Evolutionary conservation across 2,888 invertebrate species (phyloP), one percentile per base, ranked within the genome.

Genomic region (Meandrusa payeni): DNA sequence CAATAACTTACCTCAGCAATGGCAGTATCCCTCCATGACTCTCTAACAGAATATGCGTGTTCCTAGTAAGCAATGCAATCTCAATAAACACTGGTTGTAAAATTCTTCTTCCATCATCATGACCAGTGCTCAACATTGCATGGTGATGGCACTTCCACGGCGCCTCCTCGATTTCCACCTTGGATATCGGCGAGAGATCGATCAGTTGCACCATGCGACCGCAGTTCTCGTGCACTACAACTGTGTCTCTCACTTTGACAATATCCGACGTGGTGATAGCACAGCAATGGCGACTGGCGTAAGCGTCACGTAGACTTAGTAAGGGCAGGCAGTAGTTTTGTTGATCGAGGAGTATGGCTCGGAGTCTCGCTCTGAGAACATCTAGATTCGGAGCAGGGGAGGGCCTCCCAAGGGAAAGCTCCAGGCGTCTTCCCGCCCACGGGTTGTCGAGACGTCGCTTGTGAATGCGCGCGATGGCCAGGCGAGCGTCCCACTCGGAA

Each of bases 391-490:
- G 91, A 0, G 92, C 89, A 0, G 91, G 89, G 3, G 89, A 89
- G 2, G 89, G 90, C 31, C 76, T 71, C 0, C 86, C 91, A 47
- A 94, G 89, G 0, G 94, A 91, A 54, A 97, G 93, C 51, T 93
- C 90, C 44, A 97, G 93, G 34, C 95, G 86, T 60, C 95, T 94
- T 52, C 93, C 93, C 3, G 94, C 67, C 86, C 86, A 86, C 27
- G 73, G 71, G 63, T 69, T 68, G 51, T 83, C 96, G 43, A 97
- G 88, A 64, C 95, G 94, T 44, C 93, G 92, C 42, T 95, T 91
- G 74, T 97, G 96, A 32, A 96, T 88, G 62, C 95, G 93, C 0
- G 95, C 94, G 51, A 97, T 95, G 19, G 93, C 93, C 11, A 91
- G 88, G 39, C 93, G 90, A 0, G 93, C 93, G 60, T 94, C 94